Evolutionary conservation across 2,113 vertebrate genomes (phyloP), one percentile per base, ranked within the genome.

Genomic region (Anguilla japonica): DNA sequence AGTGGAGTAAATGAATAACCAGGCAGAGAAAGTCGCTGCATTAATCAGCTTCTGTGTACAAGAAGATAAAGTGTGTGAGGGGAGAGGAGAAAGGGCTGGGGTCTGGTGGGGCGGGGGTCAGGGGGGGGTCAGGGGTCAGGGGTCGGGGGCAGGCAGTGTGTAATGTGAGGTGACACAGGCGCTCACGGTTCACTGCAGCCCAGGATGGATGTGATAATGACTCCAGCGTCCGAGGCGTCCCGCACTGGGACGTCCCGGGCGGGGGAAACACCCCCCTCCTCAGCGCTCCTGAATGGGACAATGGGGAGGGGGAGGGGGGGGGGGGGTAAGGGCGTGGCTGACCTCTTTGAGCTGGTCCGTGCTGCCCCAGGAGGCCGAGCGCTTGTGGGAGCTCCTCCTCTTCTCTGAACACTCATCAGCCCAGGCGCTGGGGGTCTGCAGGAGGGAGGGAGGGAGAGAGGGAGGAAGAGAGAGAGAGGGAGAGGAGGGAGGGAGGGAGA

Each of bases 271-370:
- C 81, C 85, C 79, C 78, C 85, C 22, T n/a, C 83, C 87, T 53
- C 26, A 39, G 60, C 86, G 2, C 43, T 46, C 75, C 87, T 88
- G 88, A 89, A 90, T 87, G 86, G 67, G 87, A 57, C 81, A 87
- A 75, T 89, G 87, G 89, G 26, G 80, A 60, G 16, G 2, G 39
- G 71, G 85, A 78, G 71, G 83, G 81, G 3, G 60, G 20, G 57
- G 22, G 83, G 86, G 84, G 60, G 82, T 83, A 75, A 88, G 79
- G 13, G 13, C 39, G 41, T n/a, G 86, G 82, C 95, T 94, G 89
- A 99, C 98, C 98, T 99, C 98, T 92, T 99, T 99, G 86, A 99
- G 97, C 88, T 99, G 98, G 92, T 99, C 98, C 84, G 97, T 99
- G 94, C 98, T 99, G 93, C 98, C 98, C 96, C 98, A 99, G 2